Base-by-base conservation (phyloP, 2,888 invertebrate species). In the Mylabris sibirica region DNA sequence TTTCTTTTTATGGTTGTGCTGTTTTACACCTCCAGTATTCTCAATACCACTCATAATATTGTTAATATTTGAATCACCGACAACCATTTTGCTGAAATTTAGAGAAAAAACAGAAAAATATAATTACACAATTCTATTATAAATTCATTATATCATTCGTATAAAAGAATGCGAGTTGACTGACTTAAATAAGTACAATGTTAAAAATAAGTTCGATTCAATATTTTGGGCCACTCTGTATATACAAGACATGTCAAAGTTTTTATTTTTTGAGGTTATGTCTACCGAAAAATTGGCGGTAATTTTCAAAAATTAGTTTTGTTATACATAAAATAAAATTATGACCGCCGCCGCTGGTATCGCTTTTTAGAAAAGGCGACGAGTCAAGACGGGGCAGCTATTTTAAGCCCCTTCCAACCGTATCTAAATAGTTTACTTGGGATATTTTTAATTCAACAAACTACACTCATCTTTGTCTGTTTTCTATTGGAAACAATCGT, bases 41-140 rank as follows among this genome's bases (percentile, higher is more conserved):
- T 94, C 93, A 86, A 96, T 93, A 79, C 95, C 95, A 80, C 95
- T 94, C 94, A 95, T 93, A 81, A 96, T 96, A 84, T 92, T 93
- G 88, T 94, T 93, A 84, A 93, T 91, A 85, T 88, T 90, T 76
- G 90, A 89, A 78, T 94, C 94, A 81, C 93, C 93, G 84, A 96
- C 93, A 83, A 95, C 95, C 95, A 95, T 95, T 87, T 90, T 89
- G 85, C 77, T 49, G 11, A 11, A 49, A 67, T 49, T 8, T 22
- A 35, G 34, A 62, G 53, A 6, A 63, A 49, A 63, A 53, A 14
- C 24, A 63, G 2, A 20, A 8, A 9, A 20, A n/a, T n/a, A n/a
- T 9, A 49, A 44, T 44, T 44, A 44, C 44, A 44, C 12, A 44
- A 49, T 49, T 20, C 9, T 20, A 49, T 20, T 49, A 20, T 49